phyloP scores from a whole-genome alignment of 2,113 vertebrate species.

The Alethe diademata region DNA sequence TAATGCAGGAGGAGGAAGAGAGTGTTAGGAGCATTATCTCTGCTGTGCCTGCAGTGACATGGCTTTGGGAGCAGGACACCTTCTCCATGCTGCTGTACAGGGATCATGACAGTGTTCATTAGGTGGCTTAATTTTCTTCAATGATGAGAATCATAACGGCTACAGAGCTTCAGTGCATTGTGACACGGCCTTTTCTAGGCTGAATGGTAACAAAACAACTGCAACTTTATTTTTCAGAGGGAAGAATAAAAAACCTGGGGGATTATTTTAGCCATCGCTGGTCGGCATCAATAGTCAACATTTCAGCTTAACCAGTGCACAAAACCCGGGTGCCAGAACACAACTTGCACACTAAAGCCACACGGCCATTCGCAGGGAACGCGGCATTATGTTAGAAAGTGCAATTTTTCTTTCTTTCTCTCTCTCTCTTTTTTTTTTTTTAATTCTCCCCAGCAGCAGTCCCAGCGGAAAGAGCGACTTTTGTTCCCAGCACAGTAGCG shows the following conservation, averaged over 20 bases:
- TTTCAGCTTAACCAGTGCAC: background rate
- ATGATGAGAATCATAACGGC: background rate
- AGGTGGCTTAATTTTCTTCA: background rate
- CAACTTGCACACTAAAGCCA: background rate
- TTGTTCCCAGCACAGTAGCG: conserved; percentile 69
- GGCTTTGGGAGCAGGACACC: background rate
- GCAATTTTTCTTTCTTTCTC: conserved; percentile 50
- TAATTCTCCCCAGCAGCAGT: conserved; percentile 64
- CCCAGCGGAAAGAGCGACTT: conserved; percentile 62
- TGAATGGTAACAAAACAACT: background rate
- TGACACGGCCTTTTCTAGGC: rapidly evolving
- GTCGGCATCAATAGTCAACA: background rate
- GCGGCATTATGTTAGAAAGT: conserved; percentile 39
- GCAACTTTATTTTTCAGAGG: background rate
- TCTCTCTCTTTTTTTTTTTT: conserved; percentile 21
- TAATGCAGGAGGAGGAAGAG: conserved; percentile 20
- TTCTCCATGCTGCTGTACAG: background rate
- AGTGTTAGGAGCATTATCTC: background rate
- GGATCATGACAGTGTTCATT: background rate
- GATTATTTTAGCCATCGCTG: background rate
- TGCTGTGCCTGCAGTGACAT: background rate
- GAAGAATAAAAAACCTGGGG: background rate
- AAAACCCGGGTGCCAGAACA: background rate
- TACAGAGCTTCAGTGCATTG: background rate
- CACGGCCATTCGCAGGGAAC: background rate